Base-by-base conservation (phyloP, 2,797 vertebrate species). In the Leptatherina wallacei region DNA sequence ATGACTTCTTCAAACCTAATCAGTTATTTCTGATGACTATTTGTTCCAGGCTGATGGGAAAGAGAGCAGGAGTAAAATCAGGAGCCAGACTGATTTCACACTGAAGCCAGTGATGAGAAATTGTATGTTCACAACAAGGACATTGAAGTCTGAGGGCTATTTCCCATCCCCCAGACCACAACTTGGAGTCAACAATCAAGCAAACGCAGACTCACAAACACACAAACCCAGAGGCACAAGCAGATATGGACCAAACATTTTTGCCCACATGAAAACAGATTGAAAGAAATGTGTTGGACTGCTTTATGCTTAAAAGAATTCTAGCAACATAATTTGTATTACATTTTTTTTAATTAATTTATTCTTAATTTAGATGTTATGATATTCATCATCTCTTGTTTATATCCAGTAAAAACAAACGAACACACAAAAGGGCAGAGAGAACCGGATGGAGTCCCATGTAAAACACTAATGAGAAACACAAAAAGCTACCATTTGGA, bases 21-120 rank as follows among this genome's bases (percentile, higher is more conserved):
- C 80, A 84, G 72, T 84, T 85, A 73, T 82, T 76, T 75, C 57
- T 80, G 84, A 89, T 84, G 84, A 76, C 65, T 78, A 63, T 88
- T 83, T 83, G 88, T 85, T 88, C 82, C 82, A 70, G 75, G 78
- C 77, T 79, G 73, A 49, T 3, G 14, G 66, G 29, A 61, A 29
- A 62, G 61, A 75, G 61, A 52, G 56, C 14, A 29, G 18, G 56
- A 71, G 61, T 42, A 29, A 85, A 88, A 86, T 89, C 77, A 84
- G 77, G 74, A 92, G 90, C 76, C 90, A 90, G 75, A 81, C 71
- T 59, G 66, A 92, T 92, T 91, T 92, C 89, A 91, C 91, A 80
- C 85, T 49, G 33, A 73, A 71, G 67, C 70, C 33, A 20, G 65
- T 85, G 85, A 91, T 82, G 83, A 78, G 73, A 67, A 71, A 81